Evolutionary conservation across 2,797 vertebrate species (phyloP).

Genomic region (Cyprinodon diabolis): DNA sequence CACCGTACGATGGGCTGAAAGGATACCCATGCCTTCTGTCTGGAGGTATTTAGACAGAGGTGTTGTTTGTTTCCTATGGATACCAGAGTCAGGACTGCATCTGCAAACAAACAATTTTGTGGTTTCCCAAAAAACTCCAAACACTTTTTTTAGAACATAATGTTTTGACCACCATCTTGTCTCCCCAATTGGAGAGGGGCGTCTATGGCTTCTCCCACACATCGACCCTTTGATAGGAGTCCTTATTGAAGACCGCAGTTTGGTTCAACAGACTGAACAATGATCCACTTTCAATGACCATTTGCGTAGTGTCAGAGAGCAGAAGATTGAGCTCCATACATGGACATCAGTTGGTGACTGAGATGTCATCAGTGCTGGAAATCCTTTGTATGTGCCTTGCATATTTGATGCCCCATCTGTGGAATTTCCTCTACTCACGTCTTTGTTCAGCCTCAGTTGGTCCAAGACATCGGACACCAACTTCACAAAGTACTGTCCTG

Average conservation of each 20-base stretch:
- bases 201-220: slow-evolving; percentile 3
- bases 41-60: too few relatives aligned
- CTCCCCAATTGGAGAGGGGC: neutral
- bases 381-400: neutral
- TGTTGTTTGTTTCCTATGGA: too few relatives aligned
- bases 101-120: neutral
- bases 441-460: too few relatives aligned
- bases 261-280: neutral
- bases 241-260: neutral
- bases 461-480: too few relatives aligned
- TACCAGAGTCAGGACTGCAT: neutral
- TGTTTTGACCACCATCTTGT: slow-evolving; percentile 5
- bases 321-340: neutral
- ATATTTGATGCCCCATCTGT: slow-evolving; percentile 3
- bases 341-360: neutral
- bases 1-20: neutral
- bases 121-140: slow-evolving; percentile 3
- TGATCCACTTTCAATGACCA: neutral
- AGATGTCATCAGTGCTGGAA: neutral
- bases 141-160: neutral
- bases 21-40: neutral
- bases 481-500: too few relatives aligned
- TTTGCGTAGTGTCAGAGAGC: neutral
- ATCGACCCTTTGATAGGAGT: neutral
- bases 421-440: too few relatives aligned